Evolutionary conservation across 2,888 invertebrate genomes (phyloP).

Genomic region (Lamellibrachia satsuma): DNA sequence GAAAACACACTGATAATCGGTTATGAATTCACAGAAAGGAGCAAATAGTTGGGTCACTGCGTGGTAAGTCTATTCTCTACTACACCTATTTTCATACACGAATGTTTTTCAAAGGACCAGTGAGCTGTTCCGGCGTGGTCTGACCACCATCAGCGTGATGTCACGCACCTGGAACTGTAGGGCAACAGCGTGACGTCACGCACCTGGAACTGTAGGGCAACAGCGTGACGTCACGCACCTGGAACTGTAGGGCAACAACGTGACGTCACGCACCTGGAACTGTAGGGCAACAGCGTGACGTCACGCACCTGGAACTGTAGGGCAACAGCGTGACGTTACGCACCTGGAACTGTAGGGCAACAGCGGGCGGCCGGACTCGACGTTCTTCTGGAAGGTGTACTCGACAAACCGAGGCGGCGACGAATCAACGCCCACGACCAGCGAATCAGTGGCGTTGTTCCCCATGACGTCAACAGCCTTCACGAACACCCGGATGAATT

Average conservation of each 20-base stretch:
- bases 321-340: not conserved
- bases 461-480: not conserved
- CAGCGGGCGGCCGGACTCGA: not conserved
- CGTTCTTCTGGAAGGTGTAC: not conserved
- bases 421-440: not conserved
- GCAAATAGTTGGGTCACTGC: too few relatives aligned
- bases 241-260: not conserved
- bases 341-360: not conserved
- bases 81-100: too few relatives aligned
- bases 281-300: not conserved
- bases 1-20: too few relatives aligned
- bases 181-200: not conserved
- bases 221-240: not conserved
- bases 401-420: not conserved
- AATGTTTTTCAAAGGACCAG: too few relatives aligned
- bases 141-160: too few relatives aligned
- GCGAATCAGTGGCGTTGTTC: conserved; percentile 4
- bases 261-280: too few relatives aligned
- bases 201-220: not conserved
- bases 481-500: not conserved
- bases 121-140: too few relatives aligned
- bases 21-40: too few relatives aligned
- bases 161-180: not conserved
- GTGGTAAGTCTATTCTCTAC: too few relatives aligned
- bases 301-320: not conserved